Conservation (phyloP, 2,888 invertebrate species). For the Ecliptopera silaceata region DNA sequence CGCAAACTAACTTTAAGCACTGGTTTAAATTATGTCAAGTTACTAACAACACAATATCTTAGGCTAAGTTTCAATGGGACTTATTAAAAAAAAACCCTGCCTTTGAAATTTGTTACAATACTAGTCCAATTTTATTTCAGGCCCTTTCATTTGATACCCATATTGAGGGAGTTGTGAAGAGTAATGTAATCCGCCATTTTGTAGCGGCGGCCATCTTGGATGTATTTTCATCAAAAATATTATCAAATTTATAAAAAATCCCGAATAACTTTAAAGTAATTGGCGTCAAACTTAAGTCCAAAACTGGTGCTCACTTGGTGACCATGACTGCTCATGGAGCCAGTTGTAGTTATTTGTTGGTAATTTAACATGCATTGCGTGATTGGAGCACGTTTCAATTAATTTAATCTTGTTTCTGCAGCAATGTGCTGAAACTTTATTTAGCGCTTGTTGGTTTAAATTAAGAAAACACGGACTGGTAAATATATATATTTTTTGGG, state of each 20-base stretch:
- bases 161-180: too few relatives aligned
- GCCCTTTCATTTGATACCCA: too few relatives aligned
- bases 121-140: too few relatives aligned
- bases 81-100: too few relatives aligned
- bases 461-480: not conserved
- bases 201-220: too few relatives aligned
- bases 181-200: too few relatives aligned
- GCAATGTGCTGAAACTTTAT: slow-evolving; percentile 1
- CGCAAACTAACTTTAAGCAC: not conserved
- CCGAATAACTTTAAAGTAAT: too few relatives aligned
- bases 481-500: not conserved
- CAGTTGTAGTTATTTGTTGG: not conserved
- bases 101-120: too few relatives aligned
- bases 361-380: slow-evolving; percentile 8
- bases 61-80: too few relatives aligned
- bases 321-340: not conserved
- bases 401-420: slow-evolving; percentile 6
- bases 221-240: too few relatives aligned
- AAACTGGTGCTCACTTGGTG: not conserved
- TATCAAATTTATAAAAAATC: too few relatives aligned
- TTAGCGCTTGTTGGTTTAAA: not conserved
- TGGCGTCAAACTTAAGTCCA: not conserved
- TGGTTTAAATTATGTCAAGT: not conserved
- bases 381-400: slow-evolving; percentile 8
- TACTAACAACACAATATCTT: too few relatives aligned